Conservation (phyloP, 1,140 invertebrate genomes). For the Tribolium castaneum region DNA sequence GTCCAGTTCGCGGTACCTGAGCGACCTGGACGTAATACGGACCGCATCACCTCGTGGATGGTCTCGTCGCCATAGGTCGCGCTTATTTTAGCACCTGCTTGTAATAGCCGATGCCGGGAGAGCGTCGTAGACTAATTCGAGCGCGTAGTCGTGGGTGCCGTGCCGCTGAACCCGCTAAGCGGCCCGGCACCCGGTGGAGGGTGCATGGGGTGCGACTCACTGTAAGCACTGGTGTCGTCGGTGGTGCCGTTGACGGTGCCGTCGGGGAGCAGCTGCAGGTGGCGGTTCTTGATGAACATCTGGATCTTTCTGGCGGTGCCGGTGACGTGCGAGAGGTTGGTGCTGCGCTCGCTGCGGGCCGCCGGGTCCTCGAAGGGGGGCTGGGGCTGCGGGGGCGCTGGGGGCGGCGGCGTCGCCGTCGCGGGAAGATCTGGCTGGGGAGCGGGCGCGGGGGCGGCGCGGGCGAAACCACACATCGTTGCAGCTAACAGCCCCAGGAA, state of each 20-base stretch:
- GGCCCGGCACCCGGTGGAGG: neutral
- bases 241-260: conserved; percentile 83
- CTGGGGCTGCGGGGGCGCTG: conserved; percentile 35
- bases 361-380: conserved; percentile 57
- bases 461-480: conserved; percentile 60
- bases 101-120: conserved; percentile 44
- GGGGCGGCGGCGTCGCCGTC: neutral
- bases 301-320: conserved; percentile 80
- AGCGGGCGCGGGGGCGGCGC: conserved; percentile 57
- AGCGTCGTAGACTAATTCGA: conserved; percentile 45
- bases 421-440: conserved; percentile 42
- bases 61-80: conserved; percentile 47
- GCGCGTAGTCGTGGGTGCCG: conserved; percentile 44
- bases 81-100: conserved; percentile 54
- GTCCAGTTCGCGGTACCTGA: conserved; percentile 39
- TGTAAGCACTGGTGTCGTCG: conserved; percentile 80
- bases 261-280: conserved; percentile 81
- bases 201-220: conserved; percentile 70
- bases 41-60: conserved; percentile 33
- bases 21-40: conserved; percentile 13
- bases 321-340: conserved; percentile 79
- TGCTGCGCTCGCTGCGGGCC: conserved; percentile 72
- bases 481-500: conserved; percentile 62
- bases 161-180: conserved; percentile 46
- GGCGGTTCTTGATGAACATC: conserved; percentile 83